These are phyloP conservation scores for Diloba caeruleocephala DNA, from an alignment of 2,888 invertebrate species.

Conservation along the genomic window DNA sequence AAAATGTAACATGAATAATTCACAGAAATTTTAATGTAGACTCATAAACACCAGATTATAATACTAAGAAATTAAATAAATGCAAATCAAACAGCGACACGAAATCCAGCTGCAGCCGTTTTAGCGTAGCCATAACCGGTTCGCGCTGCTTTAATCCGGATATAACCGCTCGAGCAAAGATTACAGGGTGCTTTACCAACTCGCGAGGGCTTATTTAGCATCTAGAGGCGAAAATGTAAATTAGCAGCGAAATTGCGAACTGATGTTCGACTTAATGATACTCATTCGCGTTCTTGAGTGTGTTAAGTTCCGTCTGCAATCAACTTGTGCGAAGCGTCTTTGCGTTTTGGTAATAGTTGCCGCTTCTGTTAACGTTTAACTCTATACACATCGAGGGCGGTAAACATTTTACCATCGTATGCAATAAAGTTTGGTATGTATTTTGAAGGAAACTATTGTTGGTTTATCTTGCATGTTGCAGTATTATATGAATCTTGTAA, in stretches of 20 bases:
- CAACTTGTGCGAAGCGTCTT: conserved; percentile 53
- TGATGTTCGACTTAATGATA: conserved; percentile 63
- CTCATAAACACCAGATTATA: conserved; percentile 30
- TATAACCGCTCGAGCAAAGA: conserved; percentile 58
- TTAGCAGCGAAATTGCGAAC: conserved; percentile 66
- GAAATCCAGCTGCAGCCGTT: conserved; percentile 49
- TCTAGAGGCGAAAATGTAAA: conserved; percentile 69
- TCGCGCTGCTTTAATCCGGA: conserved; percentile 50
- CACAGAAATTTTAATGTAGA: conserved; percentile 15
- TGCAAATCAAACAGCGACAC: conserved; percentile 47
- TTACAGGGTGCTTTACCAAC: conserved; percentile 65
- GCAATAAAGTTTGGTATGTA: neutral
- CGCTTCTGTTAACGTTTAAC: conserved; percentile 39
- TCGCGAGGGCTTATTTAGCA: conserved; percentile 68
- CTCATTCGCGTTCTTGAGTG: conserved; percentile 57
- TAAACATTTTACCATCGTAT: neutral
- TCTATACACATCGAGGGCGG: conserved; percentile 19
- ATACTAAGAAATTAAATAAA: conserved; percentile 39
- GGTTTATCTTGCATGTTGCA: too few relatives aligned
- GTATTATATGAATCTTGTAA: too few relatives aligned
- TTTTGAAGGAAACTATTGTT: neutral
- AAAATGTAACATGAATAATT: conserved; percentile 28
- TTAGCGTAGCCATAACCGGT: conserved; percentile 55
- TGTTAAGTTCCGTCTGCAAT: conserved; percentile 55
- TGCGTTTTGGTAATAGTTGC: conserved; percentile 50